Conservation (phyloP, 1,140 invertebrate genomes). For the Rhyzopertha dominica region DNA sequence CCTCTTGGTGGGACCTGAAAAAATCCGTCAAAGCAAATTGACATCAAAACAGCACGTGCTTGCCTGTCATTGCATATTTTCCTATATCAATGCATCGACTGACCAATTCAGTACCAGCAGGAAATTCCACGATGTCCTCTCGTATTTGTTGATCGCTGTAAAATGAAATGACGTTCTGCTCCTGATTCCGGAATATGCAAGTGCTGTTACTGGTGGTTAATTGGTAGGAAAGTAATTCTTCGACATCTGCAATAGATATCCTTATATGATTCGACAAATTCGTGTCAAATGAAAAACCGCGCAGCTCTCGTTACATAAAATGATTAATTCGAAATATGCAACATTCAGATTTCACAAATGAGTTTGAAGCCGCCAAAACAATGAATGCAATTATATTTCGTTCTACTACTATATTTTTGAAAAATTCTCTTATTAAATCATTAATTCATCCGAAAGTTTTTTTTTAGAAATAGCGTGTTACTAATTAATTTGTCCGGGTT, state of each 20-base stretch:
- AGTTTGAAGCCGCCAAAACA: too few species aligned
- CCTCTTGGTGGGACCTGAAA: constrained; percentile 49
- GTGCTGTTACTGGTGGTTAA: constrained; percentile 58
- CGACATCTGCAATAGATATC: constrained; percentile 45
- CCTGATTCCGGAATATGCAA: constrained; percentile 69
- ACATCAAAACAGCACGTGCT: constrained; percentile 3
- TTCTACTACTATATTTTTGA: too few species aligned
- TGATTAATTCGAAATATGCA: too few species aligned
- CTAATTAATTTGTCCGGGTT: too few species aligned
- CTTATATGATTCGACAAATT: background rate
- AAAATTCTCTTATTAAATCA: too few species aligned
- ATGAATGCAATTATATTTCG: too few species aligned
- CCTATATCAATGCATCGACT: constrained; percentile 72
- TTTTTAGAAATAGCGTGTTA: too few species aligned
- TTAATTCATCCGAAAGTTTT: too few species aligned
- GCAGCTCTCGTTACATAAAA: too few species aligned
- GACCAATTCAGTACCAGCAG: constrained; percentile 66
- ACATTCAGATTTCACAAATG: too few species aligned
- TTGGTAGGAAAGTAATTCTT: constrained; percentile 46
- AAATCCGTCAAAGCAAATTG: background rate
- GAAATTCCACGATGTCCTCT: constrained; percentile 70
- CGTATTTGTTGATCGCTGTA: constrained; percentile 70
- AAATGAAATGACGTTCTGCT: constrained; percentile 74
- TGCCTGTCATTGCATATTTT: constrained; percentile 54
- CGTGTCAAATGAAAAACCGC: too few species aligned